Evolutionary conservation across 2,113 vertebrate genomes (phyloP).

Genomic region (Pangasianodon gigas): DNA sequence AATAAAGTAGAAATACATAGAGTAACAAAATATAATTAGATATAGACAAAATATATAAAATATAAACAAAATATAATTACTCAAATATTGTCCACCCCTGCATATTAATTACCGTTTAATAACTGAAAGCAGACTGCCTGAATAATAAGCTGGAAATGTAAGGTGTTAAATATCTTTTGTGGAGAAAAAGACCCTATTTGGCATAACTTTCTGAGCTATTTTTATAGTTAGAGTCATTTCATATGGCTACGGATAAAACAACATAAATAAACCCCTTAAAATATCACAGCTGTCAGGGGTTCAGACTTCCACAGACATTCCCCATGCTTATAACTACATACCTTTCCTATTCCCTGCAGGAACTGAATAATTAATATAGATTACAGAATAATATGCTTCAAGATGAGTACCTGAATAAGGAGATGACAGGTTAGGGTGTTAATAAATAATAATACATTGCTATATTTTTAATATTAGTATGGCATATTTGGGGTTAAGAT

Average conservation of each 20-base stretch:
- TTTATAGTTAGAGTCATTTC: background rate
- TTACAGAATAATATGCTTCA: background rate
- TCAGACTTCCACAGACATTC: background rate
- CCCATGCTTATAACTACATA: background rate
- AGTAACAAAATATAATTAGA: background rate
- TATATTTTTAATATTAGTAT: background rate
- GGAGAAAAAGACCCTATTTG: background rate
- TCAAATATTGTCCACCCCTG: background rate
- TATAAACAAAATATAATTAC: background rate
- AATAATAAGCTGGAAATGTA: background rate
- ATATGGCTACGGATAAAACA: background rate
- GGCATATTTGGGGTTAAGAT: background rate
- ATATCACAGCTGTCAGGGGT: background rate
- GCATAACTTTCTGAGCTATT: background rate
- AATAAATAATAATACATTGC: background rate
- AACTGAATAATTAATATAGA: background rate
- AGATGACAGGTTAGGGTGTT: background rate
- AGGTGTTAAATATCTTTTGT: background rate
- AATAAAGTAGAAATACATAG: background rate
- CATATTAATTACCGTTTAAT: background rate
- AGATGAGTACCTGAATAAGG: background rate
- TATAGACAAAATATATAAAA: background rate
- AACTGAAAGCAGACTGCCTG: background rate
- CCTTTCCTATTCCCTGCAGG: background rate
- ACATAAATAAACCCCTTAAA: background rate